A percentile compares a stretch with the other conserved stretches of the same genome.
Conservation (phyloP, 2,113 vertebrate genomes). For the Antennarius striatus region DNA sequence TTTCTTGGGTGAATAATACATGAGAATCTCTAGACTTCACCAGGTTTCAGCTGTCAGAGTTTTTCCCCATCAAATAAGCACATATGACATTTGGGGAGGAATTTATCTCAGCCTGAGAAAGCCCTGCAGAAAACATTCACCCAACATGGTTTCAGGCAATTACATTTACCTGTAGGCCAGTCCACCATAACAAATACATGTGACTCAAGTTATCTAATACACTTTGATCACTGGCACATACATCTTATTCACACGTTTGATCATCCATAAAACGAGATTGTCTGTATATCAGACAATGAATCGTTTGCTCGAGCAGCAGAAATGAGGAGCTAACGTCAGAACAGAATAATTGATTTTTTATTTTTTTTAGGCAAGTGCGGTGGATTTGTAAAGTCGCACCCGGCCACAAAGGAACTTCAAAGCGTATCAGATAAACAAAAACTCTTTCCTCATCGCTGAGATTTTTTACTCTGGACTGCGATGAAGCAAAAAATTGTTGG, state of each 20-base stretch:
- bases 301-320: no score
- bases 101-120: background rate
- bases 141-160: conserved; percentile 21
- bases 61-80: background rate
- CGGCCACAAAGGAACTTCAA: background rate
- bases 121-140: conserved; percentile 22
- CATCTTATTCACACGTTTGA: no score
- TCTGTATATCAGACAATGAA: no score
- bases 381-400: no score
- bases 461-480: background rate
- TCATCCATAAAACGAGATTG: no score
- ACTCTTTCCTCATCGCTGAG: background rate
- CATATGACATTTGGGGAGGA: background rate
- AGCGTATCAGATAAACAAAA: background rate
- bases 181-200: background rate
- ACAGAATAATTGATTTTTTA: no score
- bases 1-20: conserved; percentile 17
- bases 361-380: no score
- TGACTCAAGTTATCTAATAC: background rate
- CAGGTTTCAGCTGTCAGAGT: conserved; percentile 18
- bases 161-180: conserved; percentile 16
- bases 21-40: conserved; percentile 5
- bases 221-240: conserved; percentile 4
- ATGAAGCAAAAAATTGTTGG: background rate
- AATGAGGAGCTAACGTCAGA: no score